Percentiles rank a stretch among this genome's conserved stretches.
Conservation (phyloP, 2,113 vertebrate genomes). For the Zootoca vivipara region DNA sequence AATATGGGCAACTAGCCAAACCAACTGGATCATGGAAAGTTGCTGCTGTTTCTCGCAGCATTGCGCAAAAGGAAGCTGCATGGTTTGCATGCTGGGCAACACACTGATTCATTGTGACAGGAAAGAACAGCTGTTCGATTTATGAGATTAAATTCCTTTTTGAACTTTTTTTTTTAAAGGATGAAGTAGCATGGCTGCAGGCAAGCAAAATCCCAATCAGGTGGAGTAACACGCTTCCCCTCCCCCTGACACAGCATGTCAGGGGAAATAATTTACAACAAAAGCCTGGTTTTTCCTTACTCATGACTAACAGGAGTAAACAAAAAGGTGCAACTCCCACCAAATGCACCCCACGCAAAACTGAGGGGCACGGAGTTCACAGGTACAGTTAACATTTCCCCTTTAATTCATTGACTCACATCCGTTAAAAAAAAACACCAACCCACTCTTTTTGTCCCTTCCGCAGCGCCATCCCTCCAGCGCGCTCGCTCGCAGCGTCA, state of each 20-base stretch:
- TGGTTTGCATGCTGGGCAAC: neutral
- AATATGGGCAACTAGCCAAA: neutral
- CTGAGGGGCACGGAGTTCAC: neutral
- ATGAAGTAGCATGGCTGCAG: neutral
- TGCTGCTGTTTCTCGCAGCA: neutral
- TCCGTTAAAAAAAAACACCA: neutral
- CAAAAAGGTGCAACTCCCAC: neutral
- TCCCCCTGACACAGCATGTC: too few species aligned
- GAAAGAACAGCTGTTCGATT: neutral
- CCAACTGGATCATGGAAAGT: neutral
- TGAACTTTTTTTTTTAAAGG: neutral
- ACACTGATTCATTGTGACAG: neutral
- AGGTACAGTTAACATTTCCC: neutral
- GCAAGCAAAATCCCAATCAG: neutral
- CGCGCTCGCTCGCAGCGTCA: neutral
- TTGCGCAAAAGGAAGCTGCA: neutral
- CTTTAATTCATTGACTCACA: neutral
- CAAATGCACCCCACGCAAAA: neutral
- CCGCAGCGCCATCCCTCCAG: neutral
- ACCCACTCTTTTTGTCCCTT: neutral
- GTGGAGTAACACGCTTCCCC: neutral
- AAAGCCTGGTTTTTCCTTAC: neutral
- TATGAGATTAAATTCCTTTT: neutral
- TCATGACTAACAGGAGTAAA: neutral
- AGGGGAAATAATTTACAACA: too few species aligned